Evolutionary conservation across 2,888 invertebrate genomes (phyloP).

Genomic region (Melinaea marsaeus): DNA sequence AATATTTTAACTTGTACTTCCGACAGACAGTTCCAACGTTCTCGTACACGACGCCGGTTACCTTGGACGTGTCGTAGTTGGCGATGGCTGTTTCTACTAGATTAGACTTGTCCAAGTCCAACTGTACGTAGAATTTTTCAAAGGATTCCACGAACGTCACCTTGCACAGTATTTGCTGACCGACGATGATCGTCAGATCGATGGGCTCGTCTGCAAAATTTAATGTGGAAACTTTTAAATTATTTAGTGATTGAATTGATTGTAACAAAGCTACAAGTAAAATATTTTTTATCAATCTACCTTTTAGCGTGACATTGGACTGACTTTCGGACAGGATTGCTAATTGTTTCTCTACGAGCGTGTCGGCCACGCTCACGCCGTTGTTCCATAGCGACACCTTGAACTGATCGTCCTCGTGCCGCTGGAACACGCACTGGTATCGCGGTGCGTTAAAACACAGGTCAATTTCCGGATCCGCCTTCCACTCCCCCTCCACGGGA

Average conservation of each 20-base stretch:
- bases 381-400: conserved; percentile 70
- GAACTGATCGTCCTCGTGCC: conserved; percentile 63
- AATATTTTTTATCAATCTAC: conserved; percentile 35
- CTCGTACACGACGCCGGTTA: conserved; percentile 25
- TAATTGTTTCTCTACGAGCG: conserved; percentile 69
- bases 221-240: background rate
- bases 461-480: conserved; percentile 71
- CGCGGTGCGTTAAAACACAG: conserved; percentile 80
- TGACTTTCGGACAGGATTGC: conserved; percentile 60
- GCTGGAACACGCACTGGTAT: conserved; percentile 78
- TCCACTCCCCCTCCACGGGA: conserved; percentile 79
- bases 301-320: conserved; percentile 65
- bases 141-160: conserved; percentile 66
- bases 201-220: conserved; percentile 66
- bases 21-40: background rate
- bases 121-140: conserved; percentile 61
- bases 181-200: conserved; percentile 65
- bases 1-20: background rate
- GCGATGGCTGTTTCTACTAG: conserved; percentile 62
- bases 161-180: conserved; percentile 65
- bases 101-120: conserved; percentile 63
- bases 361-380: conserved; percentile 67
- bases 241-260: background rate
- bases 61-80: conserved; percentile 52
- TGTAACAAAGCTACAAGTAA: background rate